phyloP scores from a whole-genome alignment of 1,140 invertebrate species.

The Pristionchus pacificus region DNA sequence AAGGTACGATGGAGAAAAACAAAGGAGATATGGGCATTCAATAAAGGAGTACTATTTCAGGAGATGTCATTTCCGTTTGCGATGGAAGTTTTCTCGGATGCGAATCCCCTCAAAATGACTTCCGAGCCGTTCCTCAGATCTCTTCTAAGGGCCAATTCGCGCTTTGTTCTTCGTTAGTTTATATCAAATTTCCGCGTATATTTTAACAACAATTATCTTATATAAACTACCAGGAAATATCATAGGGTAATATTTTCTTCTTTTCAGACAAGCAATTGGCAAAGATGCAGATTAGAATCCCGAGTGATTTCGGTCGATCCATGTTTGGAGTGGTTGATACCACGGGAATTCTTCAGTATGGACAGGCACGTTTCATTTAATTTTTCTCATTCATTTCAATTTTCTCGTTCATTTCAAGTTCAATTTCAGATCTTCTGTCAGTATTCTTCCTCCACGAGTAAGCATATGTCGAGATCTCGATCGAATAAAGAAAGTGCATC shows the following conservation, averaged over 20 bases:
- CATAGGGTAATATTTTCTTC: neutral
- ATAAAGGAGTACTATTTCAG: conserved; percentile 7
- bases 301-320: conserved; percentile 41
- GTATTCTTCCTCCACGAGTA: too few relatives aligned
- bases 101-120: conserved; percentile 40
- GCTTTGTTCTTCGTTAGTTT: conserved; percentile 31
- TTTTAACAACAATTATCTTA: neutral
- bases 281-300: conserved; percentile 50
- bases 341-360: conserved; percentile 45
- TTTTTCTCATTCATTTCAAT: too few relatives aligned
- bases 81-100: conserved; percentile 29
- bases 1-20: conserved; percentile 6
- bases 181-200: neutral
- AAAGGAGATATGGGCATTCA: neutral
- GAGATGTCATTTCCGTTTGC: conserved; percentile 37
- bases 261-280: conserved; percentile 29
- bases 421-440: too few relatives aligned
- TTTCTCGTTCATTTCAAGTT: too few relatives aligned
- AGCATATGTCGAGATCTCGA: too few relatives aligned
- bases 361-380: too few relatives aligned
- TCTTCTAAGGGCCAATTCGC: conserved; percentile 36
- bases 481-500: too few relatives aligned
- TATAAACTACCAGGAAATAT: neutral
- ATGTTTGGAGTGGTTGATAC: conserved; percentile 54
- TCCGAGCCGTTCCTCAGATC: conserved; percentile 51